A percentile compares a stretch with the other conserved stretches of the same genome.
These are phyloP conservation scores for Alloplasta piceator DNA, from an alignment of 2,888 invertebrate species.

Conservation along the genomic window DNA sequence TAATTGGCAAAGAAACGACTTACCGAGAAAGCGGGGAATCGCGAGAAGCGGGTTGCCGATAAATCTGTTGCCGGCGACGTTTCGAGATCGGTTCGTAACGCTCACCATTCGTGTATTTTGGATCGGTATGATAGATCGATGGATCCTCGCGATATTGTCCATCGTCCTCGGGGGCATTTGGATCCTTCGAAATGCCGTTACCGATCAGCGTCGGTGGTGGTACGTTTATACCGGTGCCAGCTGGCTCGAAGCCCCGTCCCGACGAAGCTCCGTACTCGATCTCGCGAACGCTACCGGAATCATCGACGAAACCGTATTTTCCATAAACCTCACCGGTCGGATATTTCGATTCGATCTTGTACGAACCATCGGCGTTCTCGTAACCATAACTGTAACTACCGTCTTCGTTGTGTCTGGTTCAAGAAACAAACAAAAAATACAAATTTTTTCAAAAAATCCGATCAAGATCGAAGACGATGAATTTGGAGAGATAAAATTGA, in stretches of 20 bases:
- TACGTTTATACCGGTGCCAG: slow-evolving; percentile 90
- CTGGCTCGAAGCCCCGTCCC: slow-evolving; percentile 92
- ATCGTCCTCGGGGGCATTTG: slow-evolving; percentile 89
- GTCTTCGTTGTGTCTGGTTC: slow-evolving; percentile 90
- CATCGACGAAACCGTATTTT: slow-evolving; percentile 95
- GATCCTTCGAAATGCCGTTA: slow-evolving; percentile 83
- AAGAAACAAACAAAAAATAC: neutral
- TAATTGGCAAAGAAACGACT: neutral
- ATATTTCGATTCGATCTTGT: slow-evolving; percentile 95
- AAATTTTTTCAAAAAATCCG: neutral
- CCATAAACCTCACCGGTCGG: slow-evolving; percentile 93
- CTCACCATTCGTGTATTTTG: slow-evolving; percentile 85
- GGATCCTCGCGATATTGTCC: slow-evolving; percentile 95
- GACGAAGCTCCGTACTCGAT: slow-evolving; percentile 95
- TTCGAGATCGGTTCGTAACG: slow-evolving; percentile 78
- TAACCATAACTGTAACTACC: slow-evolving; percentile 95
- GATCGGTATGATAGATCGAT: slow-evolving; percentile 89
- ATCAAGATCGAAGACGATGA: neutral
- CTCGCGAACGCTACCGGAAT: slow-evolving; percentile 89
- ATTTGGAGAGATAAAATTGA: neutral
- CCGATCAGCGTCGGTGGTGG: slow-evolving; percentile 89
- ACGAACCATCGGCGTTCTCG: slow-evolving; percentile 93
- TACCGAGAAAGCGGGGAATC: slow-evolving; percentile 65
- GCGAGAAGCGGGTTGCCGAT: slow-evolving; percentile 66
- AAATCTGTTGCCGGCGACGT: slow-evolving; percentile 72